phyloP scores from a whole-genome alignment of 2,888 invertebrate species.

The Dynastes hyllus region DNA sequence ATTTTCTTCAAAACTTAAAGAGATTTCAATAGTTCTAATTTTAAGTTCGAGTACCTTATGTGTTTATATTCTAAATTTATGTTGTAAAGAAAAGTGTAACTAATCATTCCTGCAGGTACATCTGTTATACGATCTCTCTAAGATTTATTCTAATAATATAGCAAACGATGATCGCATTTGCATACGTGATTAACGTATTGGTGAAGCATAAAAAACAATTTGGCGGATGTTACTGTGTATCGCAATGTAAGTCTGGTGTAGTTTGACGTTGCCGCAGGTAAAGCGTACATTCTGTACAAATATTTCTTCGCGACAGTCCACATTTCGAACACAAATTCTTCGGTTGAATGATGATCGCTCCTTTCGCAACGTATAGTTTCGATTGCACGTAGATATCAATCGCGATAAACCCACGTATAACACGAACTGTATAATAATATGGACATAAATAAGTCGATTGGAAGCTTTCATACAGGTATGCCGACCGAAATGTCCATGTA shows the following conservation, averaged over 20 bases:
- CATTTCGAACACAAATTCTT: conserved; percentile 28
- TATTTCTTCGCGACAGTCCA: conserved; percentile 24
- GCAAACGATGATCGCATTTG: neutral
- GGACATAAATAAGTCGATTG: neutral
- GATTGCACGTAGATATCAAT: conserved; percentile 10
- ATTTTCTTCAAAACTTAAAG: too few species aligned
- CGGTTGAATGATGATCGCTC: conserved; percentile 19
- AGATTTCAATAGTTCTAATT: too few species aligned
- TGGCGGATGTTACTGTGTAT: neutral
- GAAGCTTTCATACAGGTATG: neutral
- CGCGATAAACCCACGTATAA: neutral
- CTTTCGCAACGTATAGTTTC: neutral
- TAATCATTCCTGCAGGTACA: too few species aligned
- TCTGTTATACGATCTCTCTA: too few species aligned
- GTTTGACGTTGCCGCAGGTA: neutral
- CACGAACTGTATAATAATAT: neutral
- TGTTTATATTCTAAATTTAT: too few species aligned
- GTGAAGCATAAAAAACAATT: neutral
- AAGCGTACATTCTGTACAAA: conserved; percentile 17
- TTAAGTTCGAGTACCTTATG: too few species aligned
- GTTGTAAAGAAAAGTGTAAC: too few species aligned
- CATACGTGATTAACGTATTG: neutral
- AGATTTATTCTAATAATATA: too few species aligned
- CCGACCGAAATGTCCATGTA: neutral
- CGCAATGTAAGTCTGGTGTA: neutral